Percentiles rank a stretch among this genome's conserved stretches.
Conservation (phyloP, 2,888 invertebrate species). For the Oscheius myriophilus region DNA sequence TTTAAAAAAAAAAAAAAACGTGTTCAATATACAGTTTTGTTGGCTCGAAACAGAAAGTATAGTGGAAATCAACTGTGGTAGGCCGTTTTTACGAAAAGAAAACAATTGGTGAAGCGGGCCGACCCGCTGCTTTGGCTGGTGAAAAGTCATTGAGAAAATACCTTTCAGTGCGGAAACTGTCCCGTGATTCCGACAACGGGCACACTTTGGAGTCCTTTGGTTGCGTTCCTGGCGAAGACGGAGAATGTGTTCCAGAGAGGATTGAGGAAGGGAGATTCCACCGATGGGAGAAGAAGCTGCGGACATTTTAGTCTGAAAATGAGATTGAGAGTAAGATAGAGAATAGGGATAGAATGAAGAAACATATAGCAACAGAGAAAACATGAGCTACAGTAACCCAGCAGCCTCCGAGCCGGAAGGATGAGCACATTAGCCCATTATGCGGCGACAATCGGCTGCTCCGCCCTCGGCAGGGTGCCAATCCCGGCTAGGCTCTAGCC, state of each 20-base stretch:
- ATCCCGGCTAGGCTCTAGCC: constrained; percentile 1
- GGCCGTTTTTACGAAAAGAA: no score
- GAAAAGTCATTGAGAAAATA: no score
- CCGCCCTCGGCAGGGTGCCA: no score
- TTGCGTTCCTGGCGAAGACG: constrained; percentile 49
- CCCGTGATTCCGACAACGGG: constrained; percentile 95
- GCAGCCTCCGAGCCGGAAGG: constrained; percentile 12
- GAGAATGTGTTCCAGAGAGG: constrained; percentile 51
- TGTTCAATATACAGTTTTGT: no score
- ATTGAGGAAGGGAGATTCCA: constrained; percentile 26
- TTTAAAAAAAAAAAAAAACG: no score
- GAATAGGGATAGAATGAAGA: neutral
- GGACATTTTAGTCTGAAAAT: neutral
- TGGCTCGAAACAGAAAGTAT: no score
- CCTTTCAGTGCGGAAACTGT: constrained; percentile 91
- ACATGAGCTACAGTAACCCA: no score
- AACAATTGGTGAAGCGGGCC: no score
- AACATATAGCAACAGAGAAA: neutral
- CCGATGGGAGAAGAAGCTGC: neutral
- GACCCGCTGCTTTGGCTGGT: no score
- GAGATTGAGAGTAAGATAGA: neutral
- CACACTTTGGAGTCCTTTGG: constrained; percentile 85
- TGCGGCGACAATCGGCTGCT: constrained; percentile 19
- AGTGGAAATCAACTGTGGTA: no score
- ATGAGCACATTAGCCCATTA: constrained; percentile 26